A percentile compares a stretch with the other conserved stretches of the same genome.
Evolutionary conservation across 2,113 vertebrate genomes (phyloP).

Genomic region (Pycnonotus jocosus): DNA sequence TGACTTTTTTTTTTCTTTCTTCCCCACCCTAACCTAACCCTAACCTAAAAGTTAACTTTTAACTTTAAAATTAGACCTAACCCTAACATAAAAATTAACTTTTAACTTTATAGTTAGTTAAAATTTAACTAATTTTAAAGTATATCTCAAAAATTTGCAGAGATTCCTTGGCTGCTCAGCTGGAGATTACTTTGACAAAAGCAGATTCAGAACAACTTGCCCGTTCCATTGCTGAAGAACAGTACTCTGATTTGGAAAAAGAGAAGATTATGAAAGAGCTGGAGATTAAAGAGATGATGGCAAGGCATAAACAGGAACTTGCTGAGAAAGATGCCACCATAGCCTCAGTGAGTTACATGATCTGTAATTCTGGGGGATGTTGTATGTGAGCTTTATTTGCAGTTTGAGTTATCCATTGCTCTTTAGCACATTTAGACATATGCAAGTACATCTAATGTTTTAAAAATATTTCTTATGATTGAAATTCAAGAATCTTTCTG

Average conservation of each 20-base stretch:
- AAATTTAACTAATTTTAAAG: background rate
- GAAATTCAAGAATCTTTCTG: rapidly evolving
- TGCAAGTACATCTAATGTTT: background rate
- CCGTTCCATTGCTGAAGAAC: slow-evolving; percentile 96
- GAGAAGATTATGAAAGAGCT: slow-evolving; percentile 99
- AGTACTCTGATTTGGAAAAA: slow-evolving; percentile 97
- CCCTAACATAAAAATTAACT: background rate
- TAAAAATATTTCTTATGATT: background rate
- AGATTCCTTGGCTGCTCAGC: slow-evolving; percentile 93
- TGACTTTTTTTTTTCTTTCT: background rate
- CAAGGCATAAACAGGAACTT: slow-evolving; percentile 93
- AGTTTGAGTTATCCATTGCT: background rate
- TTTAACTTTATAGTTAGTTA: background rate
- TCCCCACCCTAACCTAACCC: background rate
- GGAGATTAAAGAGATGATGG: slow-evolving; percentile 99
- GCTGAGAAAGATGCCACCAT: slow-evolving; percentile 93
- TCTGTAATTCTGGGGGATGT: background rate
- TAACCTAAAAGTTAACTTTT: too few species aligned
- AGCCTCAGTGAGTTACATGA: slow-evolving; percentile 78
- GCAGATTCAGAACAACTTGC: slow-evolving; percentile 96
- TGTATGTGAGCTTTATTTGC: background rate
- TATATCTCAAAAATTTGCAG: slow-evolving; percentile 63
- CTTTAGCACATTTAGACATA: background rate
- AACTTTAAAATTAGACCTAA: background rate
- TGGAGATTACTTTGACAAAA: slow-evolving; percentile 97